Base-by-base conservation (phyloP, 2,113 vertebrate species). In the Meriones unguiculatus region DNA sequence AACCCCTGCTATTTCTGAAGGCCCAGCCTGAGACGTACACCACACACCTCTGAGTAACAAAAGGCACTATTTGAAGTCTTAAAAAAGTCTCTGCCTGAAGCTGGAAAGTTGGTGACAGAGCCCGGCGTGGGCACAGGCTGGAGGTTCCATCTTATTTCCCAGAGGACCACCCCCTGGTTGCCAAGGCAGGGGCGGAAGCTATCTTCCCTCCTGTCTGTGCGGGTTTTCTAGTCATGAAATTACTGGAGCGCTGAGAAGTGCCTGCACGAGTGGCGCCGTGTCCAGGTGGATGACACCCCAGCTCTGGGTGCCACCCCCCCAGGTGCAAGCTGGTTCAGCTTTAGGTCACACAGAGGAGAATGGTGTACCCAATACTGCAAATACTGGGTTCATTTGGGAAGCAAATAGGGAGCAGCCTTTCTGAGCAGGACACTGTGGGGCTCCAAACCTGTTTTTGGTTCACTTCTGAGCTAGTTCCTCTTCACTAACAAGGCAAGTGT, bases 171-270 rank as follows among this genome's bases (percentile, higher is more conserved):
- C 80, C 92, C 82, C 87, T 64, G 20, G 89, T 30, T 25, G 52
- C 82, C 82, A 65, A 67, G 84, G 69, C 17, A 38, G 69, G 65
- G 46, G 86, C 86, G 62, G 65, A 52, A 73, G 78, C 65, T n/a
- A 7, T 41, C 92, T 22, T 64, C 35, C 80, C 85, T 67, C 87
- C 52, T 30, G n/a, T 96, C 72, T 54, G 67, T 52, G 14, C 57
- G 25, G 72, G 59, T 78, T 91, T 77, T 94, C 64, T 80, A 93
- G 91, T 97, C 70, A 57, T 62, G 86, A 96, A 91, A 95, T 97
- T 84, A 94, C 91, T 91, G 82, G 95, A 89, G 95, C 92, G n/a
- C 67, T 11, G 41, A 67, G 88, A 30, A 94, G 69, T 64, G 69
- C 50, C 77, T 10, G 9, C 7, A 17, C 20, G 69, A 86, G 78